Base-by-base conservation (phyloP, 2,888 invertebrate genomes). In the Coelopa pilipes region DNA sequence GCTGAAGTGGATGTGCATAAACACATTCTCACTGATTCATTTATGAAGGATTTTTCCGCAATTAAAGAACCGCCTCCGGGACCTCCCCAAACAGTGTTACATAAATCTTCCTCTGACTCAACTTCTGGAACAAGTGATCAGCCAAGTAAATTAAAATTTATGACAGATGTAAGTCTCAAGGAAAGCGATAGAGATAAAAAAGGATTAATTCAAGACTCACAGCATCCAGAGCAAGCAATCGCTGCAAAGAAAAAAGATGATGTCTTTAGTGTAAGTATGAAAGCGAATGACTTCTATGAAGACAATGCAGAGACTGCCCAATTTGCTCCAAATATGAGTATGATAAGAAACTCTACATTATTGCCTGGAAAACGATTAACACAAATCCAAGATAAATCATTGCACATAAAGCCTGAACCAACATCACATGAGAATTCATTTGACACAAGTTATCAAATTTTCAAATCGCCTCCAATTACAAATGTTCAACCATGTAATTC, bases 321-420 rank as follows among this genome's bases (percentile, higher is more conserved):
- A 78, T 86, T 87, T 76, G 80, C 82, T 11, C 79, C 82, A 12
- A 82, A 86, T 67, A 73, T 82, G 0, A 85, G 86, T 68, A 82
- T 81, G 79, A 86, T 87, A 2, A 85, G 83, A 72, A 87, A 86
- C 70, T 87, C 86, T 0, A 87, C 86, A 1, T 78, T 83, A 77
- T 65, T 87, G 46, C 1, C 17, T 13, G 45, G 73, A 53, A 49
- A 19, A 21, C 73, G 67, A n/a, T 65, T 75, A 17, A 62, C 75
- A 15, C 78, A 79, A 74, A 76, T 80, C 66, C 76, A 77, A 63
- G 79, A 79, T 45, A 67, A 78, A 21, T 80, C 81, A 0, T 1
- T 80, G 15, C 80, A 81, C 57, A 81, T 81, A 7, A 81, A 80
- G 68, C 47, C 76, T 1, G 45, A 67, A 24, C 24, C 67, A 50